These are phyloP conservation scores for Eulemur mongoz DNA, from an alignment of 2,797 vertebrate genomes.

Conservation along the genomic window DNA sequence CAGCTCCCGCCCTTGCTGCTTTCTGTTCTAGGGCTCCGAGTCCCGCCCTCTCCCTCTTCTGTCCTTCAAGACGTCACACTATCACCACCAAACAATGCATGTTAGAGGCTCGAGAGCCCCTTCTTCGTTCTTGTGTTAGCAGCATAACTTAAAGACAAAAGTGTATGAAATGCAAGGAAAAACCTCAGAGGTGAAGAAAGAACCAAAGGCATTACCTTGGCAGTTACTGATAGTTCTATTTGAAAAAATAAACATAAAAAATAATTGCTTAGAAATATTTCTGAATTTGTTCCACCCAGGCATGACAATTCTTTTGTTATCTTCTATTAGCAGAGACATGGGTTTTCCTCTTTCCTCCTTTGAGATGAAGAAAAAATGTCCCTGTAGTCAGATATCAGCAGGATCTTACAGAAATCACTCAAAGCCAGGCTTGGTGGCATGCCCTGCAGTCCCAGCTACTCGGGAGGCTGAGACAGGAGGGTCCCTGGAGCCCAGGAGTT, in stretches of 20 bases:
- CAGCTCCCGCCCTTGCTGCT: too few species aligned
- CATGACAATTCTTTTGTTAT: not conserved
- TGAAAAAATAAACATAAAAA: too few species aligned
- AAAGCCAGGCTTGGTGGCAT: too few species aligned
- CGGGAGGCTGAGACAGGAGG: too few species aligned
- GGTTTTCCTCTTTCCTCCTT: not conserved
- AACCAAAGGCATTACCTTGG: not conserved
- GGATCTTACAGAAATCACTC: not conserved
- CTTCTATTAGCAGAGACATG: too few species aligned
- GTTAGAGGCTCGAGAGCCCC: too few species aligned
- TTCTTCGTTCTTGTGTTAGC: too few species aligned
- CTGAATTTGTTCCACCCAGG: not conserved
- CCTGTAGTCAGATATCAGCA: too few species aligned
- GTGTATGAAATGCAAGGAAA: not conserved
- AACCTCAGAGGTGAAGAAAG: not conserved
- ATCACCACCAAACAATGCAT: not conserved
- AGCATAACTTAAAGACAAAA: not conserved
- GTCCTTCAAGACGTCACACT: not conserved
- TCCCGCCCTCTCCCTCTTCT: not conserved
- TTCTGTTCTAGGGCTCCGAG: not conserved
- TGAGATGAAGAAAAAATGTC: not conserved
- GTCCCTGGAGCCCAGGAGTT: too few species aligned
- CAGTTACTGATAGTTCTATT: not conserved
- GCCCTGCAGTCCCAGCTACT: too few species aligned
- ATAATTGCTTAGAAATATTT: not conserved